phyloP scores from a whole-genome alignment of 2,113 vertebrate species.

The Gopherus flavomarginatus region DNA sequence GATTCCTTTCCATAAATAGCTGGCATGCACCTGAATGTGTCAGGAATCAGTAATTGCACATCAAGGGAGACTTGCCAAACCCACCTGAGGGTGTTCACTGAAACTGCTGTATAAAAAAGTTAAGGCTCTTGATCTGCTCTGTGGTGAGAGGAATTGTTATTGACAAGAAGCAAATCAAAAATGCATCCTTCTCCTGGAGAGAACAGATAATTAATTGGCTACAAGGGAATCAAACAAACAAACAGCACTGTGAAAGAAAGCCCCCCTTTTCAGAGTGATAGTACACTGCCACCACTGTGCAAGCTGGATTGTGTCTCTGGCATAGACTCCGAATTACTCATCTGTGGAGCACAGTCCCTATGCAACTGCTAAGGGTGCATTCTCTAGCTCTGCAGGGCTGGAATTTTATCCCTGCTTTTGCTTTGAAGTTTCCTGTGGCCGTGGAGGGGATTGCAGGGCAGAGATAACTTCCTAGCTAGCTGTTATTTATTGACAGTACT shows the following conservation, averaged over 20 bases:
- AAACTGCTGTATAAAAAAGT: neutral
- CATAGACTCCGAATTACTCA: neutral
- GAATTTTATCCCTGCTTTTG: neutral
- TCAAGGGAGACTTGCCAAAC: neutral
- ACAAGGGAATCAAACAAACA: neutral
- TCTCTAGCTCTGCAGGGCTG: neutral
- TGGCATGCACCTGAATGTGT: neutral
- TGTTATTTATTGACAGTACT: neutral
- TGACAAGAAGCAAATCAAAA: neutral
- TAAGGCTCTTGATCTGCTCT: neutral
- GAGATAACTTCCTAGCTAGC: neutral
- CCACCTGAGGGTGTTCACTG: neutral
- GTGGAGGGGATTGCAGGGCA: neutral
- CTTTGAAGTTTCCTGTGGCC: neutral
- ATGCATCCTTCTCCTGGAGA: neutral
- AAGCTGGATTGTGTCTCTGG: neutral
- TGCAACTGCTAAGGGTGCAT: neutral
- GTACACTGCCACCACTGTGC: neutral
- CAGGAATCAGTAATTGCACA: rapidly evolving
- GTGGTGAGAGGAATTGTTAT: neutral
- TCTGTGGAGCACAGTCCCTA: neutral
- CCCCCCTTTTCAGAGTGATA: neutral
- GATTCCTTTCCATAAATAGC: neutral
- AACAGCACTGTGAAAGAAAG: neutral
- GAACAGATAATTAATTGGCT: neutral